Conservation (phyloP, 2,797 vertebrate species). For the Pampus argenteus region DNA sequence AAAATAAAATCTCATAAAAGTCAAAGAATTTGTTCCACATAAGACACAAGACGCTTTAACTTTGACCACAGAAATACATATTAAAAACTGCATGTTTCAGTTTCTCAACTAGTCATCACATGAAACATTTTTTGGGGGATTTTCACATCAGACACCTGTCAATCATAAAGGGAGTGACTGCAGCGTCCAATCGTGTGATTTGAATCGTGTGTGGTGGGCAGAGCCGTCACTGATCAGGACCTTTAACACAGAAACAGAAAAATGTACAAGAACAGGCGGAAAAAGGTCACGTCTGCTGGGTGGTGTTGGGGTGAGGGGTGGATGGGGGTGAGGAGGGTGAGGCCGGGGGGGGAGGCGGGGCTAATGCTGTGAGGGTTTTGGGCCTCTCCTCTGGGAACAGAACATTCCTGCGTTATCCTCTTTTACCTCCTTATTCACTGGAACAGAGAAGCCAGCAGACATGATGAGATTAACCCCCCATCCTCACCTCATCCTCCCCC, state of each 20-base stretch:
- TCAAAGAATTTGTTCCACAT: too few species aligned
- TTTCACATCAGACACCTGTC: background rate
- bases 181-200: background rate
- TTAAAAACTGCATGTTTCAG: too few species aligned
- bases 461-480: conserved; percentile 79
- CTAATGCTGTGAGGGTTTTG: conserved; percentile 12
- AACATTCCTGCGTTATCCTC: conserved; percentile 91
- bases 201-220: background rate
- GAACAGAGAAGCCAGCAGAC: conserved; percentile 84
- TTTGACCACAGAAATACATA: too few species aligned
- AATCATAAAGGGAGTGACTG: background rate
- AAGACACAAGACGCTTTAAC: too few species aligned
- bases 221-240: background rate
- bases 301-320: background rate
- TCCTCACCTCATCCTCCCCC: background rate
- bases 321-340: background rate
- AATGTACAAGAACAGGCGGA: background rate
- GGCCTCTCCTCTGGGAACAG: conserved; percentile 79
- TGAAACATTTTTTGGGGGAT: too few species aligned
- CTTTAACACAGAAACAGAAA: background rate
- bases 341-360: background rate
- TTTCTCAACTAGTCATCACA: too few species aligned
- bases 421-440: conserved; percentile 87
- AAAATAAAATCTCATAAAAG: too few species aligned
- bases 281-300: background rate